A percentile compares a stretch with the other conserved stretches of the same genome.
phyloP scores from a whole-genome alignment of 2,113 vertebrate genomes.

The Probosciger aterrimus region DNA sequence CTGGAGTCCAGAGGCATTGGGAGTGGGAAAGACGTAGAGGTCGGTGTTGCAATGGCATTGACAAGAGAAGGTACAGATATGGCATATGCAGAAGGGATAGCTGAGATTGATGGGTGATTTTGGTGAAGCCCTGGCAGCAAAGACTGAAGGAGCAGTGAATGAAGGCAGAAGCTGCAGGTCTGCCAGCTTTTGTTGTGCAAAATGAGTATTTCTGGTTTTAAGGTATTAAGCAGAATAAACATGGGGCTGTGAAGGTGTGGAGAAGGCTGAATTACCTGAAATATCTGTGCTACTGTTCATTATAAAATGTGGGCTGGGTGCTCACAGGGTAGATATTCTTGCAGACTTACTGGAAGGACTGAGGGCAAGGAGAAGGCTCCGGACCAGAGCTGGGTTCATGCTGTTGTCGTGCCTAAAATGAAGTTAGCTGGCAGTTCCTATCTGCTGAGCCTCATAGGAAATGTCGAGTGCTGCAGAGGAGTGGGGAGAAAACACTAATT shows the following conservation, averaged over 20 bases:
- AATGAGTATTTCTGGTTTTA: background rate
- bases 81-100: background rate
- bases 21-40: background rate
- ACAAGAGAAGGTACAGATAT: background rate
- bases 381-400: background rate
- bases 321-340: background rate
- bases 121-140: background rate
- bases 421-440: background rate
- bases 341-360: background rate
- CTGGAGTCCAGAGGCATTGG: background rate
- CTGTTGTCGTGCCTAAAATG: background rate
- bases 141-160: background rate
- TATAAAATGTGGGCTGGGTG: background rate
- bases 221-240: background rate
- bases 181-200: background rate
- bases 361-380: background rate
- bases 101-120: background rate
- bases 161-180: background rate
- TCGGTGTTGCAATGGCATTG: background rate
- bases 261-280: background rate
- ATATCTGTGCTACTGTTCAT: accelerated
- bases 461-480: background rate
- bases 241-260: background rate
- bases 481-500: background rate
- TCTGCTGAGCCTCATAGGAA: background rate